These are phyloP conservation scores for Aegithalos caudatus DNA, from an alignment of 2,113 vertebrate genomes.

Conservation along the genomic window DNA sequence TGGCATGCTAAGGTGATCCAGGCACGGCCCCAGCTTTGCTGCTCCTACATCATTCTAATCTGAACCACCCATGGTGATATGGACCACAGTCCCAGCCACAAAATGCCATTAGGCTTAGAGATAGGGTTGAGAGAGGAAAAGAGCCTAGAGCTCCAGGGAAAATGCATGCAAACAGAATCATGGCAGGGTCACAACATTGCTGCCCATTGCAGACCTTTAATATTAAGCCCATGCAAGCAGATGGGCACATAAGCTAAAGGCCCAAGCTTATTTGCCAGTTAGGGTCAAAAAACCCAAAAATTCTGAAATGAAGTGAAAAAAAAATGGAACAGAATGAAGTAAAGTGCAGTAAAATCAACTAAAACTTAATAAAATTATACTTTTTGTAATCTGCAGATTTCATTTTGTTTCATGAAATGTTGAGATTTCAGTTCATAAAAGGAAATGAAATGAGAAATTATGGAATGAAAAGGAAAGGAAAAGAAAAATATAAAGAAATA, in stretches of 20 bases:
- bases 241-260: not conserved
- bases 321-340: not conserved
- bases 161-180: not conserved
- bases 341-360: not conserved
- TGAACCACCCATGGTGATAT: not conserved
- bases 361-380: not conserved
- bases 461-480: not conserved
- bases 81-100: not conserved
- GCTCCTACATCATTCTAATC: not conserved
- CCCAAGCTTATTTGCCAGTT: not conserved
- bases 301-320: not conserved
- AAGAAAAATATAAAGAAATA: not conserved
- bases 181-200: not conserved
- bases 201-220: not conserved
- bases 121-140: not conserved
- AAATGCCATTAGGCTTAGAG: not conserved
- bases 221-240: rapidly evolving
- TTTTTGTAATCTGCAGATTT: not conserved
- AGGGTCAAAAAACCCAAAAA: not conserved
- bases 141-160: not conserved
- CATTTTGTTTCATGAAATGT: not conserved
- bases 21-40: not conserved
- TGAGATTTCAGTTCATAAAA: not conserved
- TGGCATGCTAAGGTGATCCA: rapidly evolving
- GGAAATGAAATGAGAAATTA: not conserved